These are phyloP conservation scores for Lithosia quadra DNA, from an alignment of 2,888 invertebrate species.

Conservation along the genomic window DNA sequence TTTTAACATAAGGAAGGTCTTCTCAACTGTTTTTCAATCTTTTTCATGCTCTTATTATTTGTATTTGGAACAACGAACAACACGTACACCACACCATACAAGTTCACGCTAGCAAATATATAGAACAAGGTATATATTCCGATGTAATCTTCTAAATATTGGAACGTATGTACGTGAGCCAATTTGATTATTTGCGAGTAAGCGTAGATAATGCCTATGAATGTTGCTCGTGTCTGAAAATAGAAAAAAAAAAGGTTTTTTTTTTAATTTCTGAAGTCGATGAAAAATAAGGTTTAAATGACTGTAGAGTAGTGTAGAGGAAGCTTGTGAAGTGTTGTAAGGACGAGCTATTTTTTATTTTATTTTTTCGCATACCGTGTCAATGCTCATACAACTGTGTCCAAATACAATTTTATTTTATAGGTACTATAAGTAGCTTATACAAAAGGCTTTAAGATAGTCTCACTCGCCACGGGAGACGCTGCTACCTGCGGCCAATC, in stretches of 20 bases:
- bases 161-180: constrained; percentile 68
- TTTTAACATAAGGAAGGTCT: constrained; percentile 62
- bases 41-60: constrained; percentile 62
- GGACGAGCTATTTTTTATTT: no score
- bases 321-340: no score
- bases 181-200: constrained; percentile 71
- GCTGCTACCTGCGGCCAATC: no score
- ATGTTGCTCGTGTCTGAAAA: constrained; percentile 69
- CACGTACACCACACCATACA: constrained; percentile 73
- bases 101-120: constrained; percentile 71
- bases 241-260: not conserved
- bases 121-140: constrained; percentile 73
- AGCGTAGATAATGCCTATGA: constrained; percentile 63
- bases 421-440: no score
- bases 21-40: constrained; percentile 74
- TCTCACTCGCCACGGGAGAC: no score
- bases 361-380: no score
- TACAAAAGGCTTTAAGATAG: no score
- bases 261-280: no score
- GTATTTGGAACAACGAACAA: constrained; percentile 67
- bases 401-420: no score
- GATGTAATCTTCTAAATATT: constrained; percentile 70
- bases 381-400: no score
- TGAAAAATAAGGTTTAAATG: no score
- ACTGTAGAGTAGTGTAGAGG: not conserved